Conservation (phyloP, 1,140 invertebrate species). For the Temnothorax curvispinosus region DNA sequence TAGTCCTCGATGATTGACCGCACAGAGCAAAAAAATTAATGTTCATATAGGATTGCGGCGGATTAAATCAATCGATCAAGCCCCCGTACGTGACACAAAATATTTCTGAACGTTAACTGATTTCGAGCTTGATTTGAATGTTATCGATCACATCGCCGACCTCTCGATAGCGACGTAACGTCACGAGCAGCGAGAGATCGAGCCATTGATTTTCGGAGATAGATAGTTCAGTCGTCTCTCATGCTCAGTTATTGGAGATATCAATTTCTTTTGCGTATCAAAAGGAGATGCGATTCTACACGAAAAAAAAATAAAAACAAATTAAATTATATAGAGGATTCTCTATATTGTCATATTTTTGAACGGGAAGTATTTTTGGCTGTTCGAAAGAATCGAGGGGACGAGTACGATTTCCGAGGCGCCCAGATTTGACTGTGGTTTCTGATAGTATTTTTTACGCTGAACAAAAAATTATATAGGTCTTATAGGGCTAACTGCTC, state of each 20-base stretch:
- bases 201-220: background rate
- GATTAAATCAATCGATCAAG: conserved; percentile 42
- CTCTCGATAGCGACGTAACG: background rate
- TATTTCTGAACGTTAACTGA: conserved; percentile 26
- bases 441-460: too few relatives aligned
- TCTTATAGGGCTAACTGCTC: too few relatives aligned
- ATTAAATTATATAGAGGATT: background rate
- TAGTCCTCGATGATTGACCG: background rate
- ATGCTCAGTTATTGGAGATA: background rate
- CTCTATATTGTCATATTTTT: background rate
- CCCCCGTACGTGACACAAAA: conserved; percentile 4
- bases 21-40: background rate
- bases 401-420: too few relatives aligned
- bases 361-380: too few relatives aligned
- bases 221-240: background rate
- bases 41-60: conserved; percentile 15
- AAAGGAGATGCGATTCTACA: background rate
- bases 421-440: too few relatives aligned
- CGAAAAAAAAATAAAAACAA: background rate
- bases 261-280: background rate
- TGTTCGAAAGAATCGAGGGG: background rate
- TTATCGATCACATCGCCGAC: conserved; percentile 37
- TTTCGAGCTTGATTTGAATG: conserved; percentile 36
- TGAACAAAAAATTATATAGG: too few relatives aligned
- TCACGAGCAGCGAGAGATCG: background rate